Base-by-base conservation (phyloP, 2,888 invertebrate genomes). In the Lasioglossum figueresi region DNA sequence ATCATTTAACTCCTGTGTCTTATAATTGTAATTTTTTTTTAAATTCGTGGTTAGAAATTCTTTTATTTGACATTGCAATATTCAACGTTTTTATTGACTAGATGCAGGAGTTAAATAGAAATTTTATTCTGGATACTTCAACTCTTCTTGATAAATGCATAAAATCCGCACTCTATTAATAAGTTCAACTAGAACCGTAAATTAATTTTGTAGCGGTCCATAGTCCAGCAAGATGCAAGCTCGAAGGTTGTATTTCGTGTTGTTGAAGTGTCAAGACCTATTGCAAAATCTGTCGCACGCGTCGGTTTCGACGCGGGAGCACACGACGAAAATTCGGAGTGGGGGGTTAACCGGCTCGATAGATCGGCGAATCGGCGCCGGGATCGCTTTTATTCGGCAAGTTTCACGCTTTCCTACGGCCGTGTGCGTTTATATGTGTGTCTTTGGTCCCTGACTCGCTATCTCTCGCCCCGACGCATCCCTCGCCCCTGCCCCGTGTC, bases 401-500 rank as follows among this genome's bases (percentile, higher is more conserved):
- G 40, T 40, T 70, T 70, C 40, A n/a, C 70, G 70, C 70, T 70
- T 70, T 70, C 27, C 40, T 14, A 40, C 40, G 70, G n/a, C 14
- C n/a, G n/a, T 40, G 63, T 40, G n/a, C 40, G n/a, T n/a, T 14
- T n/a, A 37, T 6, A n/a, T 10, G 70, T 37, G 70, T 40, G 14
- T n/a, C 40, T 40, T 63, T 63, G 63, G 31, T 63, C 70, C 40
- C n/a, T 12, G 70, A n/a, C 40, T 70, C 40, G 70, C 37, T 40
- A n/a, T 70, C 70, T 70, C 70, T 70, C 70, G 5, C 40, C 70
- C n/a, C 70, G 40, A n/a, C 48, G 56, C 16, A 31, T n/a, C 56
- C 59, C 19, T 37, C 68, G 84, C 83, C 86, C 66, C 59, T 34
- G n/a, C 14, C 27, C 34, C 8, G 66, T 83, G 86, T 83, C 86